These are phyloP conservation scores for Terebella lapidaria DNA, from an alignment of 2,888 invertebrate species.

Conservation along the genomic window DNA sequence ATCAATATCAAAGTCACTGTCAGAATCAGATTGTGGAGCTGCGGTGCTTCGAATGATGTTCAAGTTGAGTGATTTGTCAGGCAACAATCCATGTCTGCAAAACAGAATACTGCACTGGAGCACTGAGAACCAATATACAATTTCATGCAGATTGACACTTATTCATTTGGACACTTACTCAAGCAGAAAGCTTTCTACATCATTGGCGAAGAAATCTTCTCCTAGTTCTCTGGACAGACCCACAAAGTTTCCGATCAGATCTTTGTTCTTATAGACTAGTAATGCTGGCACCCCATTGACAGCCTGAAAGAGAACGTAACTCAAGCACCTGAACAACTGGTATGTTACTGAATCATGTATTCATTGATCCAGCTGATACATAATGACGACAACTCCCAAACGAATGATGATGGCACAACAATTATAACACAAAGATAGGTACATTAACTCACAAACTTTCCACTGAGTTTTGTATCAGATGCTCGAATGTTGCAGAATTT, in stretches of 20 bases:
- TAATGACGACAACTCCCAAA: no score
- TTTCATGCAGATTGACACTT: no score
- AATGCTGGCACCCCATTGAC: constrained; percentile 78
- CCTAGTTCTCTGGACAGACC: constrained; percentile 81
- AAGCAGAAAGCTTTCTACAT: constrained; percentile 83
- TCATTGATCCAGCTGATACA: no score
- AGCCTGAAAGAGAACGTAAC: constrained; percentile 18
- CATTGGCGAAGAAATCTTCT: constrained; percentile 81
- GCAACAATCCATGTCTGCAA: constrained; percentile 41
- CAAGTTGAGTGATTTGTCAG: constrained; percentile 28
- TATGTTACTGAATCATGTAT: no score
- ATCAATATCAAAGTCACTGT: constrained; percentile 37
- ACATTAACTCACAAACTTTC: constrained; percentile 69
- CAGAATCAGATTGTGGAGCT: constrained; percentile 33
- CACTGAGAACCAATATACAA: neutral
- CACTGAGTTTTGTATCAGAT: constrained; percentile 78
- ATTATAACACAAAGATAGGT: no score
- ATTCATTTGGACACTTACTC: constrained; percentile 64
- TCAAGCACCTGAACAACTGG: neutral
- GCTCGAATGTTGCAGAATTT: constrained; percentile 86
- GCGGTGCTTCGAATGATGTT: constrained; percentile 32
- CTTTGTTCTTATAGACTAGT: constrained; percentile 82
- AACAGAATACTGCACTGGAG: constrained; percentile 8
- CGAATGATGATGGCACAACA: no score
- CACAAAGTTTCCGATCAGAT: constrained; percentile 88